Percentiles rank a stretch among this genome's conserved stretches.
Evolutionary conservation across 2,888 invertebrate genomes (phyloP).

Genomic region (Heliconius cydno): DNA sequence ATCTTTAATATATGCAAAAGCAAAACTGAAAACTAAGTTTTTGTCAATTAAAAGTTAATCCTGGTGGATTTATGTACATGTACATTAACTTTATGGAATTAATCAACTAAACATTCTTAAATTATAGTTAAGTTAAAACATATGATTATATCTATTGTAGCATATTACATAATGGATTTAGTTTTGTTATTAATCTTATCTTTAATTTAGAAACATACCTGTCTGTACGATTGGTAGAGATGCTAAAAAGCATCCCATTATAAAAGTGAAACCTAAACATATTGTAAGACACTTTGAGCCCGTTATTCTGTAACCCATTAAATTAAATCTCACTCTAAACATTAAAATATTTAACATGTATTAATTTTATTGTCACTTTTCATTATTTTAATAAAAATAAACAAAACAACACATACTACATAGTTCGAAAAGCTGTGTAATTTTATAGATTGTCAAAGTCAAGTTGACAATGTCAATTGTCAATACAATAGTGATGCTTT

Average conservation of each 20-base stretch:
- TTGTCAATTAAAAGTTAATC: neutral
- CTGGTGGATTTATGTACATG: no score
- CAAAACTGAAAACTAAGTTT: no score
- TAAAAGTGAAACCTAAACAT: constrained; percentile 72
- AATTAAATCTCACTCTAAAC: constrained; percentile 61
- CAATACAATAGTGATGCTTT: neutral
- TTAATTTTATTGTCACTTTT: constrained; percentile 2
- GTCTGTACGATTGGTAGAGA: constrained; percentile 67
- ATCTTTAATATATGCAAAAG: no score
- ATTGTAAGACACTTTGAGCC: constrained; percentile 72
- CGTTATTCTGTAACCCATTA: constrained; percentile 72
- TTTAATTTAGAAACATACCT: constrained; percentile 39
- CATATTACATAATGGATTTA: neutral
- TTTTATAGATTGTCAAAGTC: constrained; percentile 3
- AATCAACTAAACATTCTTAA: neutral
- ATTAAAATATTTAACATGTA: constrained; percentile 51
- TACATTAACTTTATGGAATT: neutral
- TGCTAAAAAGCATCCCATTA: constrained; percentile 77
- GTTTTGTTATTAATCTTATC: neutral
- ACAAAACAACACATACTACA: neutral
- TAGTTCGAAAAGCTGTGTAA: neutral
- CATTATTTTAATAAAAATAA: constrained; percentile 26
- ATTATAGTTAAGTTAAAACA: neutral
- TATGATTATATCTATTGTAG: neutral
- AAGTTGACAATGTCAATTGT: neutral